phyloP scores from a whole-genome alignment of 2,797 vertebrate species.

The Lycodopsis pacificus region DNA sequence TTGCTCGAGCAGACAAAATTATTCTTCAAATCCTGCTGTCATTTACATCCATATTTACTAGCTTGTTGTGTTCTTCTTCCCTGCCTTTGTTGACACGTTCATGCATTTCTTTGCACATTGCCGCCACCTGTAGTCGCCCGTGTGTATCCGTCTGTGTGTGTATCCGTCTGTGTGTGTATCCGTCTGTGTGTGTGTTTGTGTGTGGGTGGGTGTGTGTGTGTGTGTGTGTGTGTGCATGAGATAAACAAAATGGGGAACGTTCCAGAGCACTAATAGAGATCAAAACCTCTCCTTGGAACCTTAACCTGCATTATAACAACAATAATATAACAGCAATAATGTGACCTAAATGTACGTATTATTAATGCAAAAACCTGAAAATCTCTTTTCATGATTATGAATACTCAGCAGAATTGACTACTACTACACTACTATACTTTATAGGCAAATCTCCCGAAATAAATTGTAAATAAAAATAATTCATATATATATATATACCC shows the following conservation, averaged over 20 bases:
- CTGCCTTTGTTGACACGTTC: not conserved
- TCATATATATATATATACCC: not conserved
- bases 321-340: not conserved
- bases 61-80: not conserved
- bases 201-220: not conserved
- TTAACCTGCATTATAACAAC: not conserved
- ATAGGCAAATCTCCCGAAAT: slow-evolving; percentile 7
- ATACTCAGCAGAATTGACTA: slow-evolving; percentile 10
- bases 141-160: not conserved
- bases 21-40: not conserved
- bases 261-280: not conserved
- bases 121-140: slow-evolving; percentile 12
- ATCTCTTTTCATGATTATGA: slow-evolving; percentile 3
- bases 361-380: not conserved
- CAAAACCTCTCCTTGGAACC: slow-evolving; percentile 1
- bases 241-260: not conserved
- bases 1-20: not conserved
- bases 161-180: not conserved
- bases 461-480: not conserved
- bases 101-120: slow-evolving; percentile 4
- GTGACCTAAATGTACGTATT: not conserved
- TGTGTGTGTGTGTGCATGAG: not conserved
- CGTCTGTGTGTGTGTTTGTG: not conserved
- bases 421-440: not conserved
- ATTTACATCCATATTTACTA: not conserved